Base-by-base conservation (phyloP, 2,113 vertebrate species). In the Sinocyclocheilus maitianheensis region DNA sequence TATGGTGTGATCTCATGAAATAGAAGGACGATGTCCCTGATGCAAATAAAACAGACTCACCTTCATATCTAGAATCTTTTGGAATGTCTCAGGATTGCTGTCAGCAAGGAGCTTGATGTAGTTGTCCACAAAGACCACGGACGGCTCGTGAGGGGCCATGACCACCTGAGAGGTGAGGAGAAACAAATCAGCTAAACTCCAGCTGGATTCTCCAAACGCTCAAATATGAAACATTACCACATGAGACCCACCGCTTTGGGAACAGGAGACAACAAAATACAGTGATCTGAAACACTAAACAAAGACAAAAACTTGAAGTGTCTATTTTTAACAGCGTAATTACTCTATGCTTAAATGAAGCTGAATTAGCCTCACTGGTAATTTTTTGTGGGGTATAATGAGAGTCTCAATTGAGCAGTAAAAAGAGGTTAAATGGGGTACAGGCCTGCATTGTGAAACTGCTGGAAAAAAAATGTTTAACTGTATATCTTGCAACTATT, bases 11-110 rank as follows among this genome's bases (percentile, higher is more conserved):
- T 8, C 37, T 69, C 3, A 60, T 58, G 69, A 79, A 67, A 85
- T 22, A 40, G 10, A 18, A 72, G 69, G 69, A 40, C 9, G 16
- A 20, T 40, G 11, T 72, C 8, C 34, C 69, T 43, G 34, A 72
- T 22, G 69, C 18, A 20, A 71, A 71, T 72, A 72, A 40, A 12
- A 83, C 18, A 13, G 14, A 80, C 91, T 85, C 26, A 97, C 98
- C 97, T 99, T 99, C 98, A 99, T 99, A 90, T 99, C 98, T 24
- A 99, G 93, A 84, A 99, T 97, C 94, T 98, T 99, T 94, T 99
- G 98, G 95, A 99, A 99, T n/a, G 97, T 99, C 92, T 99, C 98
- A 0, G 96, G 96, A 92, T 96, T 99, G 85, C 97, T 97, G 89
- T 99, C 98, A 8, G 96, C 95, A n/a, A 99, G 96, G 22, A 99